Evolutionary conservation across 2,888 invertebrate species (phyloP).

Genomic region (Tridacna gigas): DNA sequence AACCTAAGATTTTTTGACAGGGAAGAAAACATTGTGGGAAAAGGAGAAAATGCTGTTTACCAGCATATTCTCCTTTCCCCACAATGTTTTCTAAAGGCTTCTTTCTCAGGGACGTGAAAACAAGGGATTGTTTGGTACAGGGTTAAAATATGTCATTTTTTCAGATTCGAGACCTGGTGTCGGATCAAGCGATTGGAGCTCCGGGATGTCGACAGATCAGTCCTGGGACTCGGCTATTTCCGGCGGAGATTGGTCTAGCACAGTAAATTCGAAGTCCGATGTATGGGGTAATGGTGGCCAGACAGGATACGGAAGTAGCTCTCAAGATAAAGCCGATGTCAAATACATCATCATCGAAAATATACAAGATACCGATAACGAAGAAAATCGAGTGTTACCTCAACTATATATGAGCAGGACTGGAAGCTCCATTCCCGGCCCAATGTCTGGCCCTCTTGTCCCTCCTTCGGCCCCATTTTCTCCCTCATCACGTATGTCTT

Average conservation of each 20-base stretch:
- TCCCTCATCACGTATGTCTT: not conserved
- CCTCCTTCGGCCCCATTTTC: conserved; percentile 8
- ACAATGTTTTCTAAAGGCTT: too few species aligned
- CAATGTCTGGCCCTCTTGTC: conserved; percentile 2
- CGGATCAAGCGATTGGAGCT: conserved; percentile 12
- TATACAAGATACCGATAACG: conserved; percentile 19
- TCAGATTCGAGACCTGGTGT: conserved; percentile 20
- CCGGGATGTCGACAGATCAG: conserved; percentile 27
- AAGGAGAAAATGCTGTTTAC: too few species aligned
- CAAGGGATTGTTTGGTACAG: not conserved
- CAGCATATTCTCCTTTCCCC: too few species aligned
- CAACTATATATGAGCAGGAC: conserved; percentile 1
- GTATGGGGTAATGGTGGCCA: conserved; percentile 26
- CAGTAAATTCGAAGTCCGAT: conserved; percentile 24
- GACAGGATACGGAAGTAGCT: not conserved
- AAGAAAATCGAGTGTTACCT: conserved; percentile 12
- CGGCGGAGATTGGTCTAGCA: conserved; percentile 38
- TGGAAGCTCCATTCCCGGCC: not conserved
- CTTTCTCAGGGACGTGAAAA: not conserved
- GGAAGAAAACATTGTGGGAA: too few species aligned
- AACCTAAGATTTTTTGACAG: too few species aligned
- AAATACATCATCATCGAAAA: conserved; percentile 52
- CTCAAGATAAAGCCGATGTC: conserved; percentile 24
- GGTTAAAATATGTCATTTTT: not conserved
- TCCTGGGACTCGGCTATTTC: conserved; percentile 40